Evolutionary conservation across 2,888 invertebrate species (phyloP), one percentile per base, ranked within the genome.

Genomic region (Mongoloraphidia duomilia): DNA sequence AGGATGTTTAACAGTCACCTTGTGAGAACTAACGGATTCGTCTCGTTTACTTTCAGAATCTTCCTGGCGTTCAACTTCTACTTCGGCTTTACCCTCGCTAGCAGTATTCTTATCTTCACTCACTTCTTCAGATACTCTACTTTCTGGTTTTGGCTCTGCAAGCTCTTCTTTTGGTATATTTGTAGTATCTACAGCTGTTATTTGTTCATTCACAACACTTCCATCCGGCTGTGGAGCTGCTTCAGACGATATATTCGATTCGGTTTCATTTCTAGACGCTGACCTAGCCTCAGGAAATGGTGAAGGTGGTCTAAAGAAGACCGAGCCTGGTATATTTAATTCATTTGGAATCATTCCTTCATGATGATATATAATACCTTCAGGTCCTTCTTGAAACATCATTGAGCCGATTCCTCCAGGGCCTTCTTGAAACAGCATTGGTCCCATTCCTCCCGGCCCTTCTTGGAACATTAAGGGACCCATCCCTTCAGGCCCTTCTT

Each of bases 341-440:
- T 26, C 26, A 26, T 26, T 26, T 26, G 26, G 26, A 26, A 26
- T 26, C 26, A 26, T 38, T 38, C 38, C n/a, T 39, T 45, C 40
- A 9, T 45, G n/a, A 45, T 38, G 13, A 42, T 42, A 33, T 13
- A 13, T n/a, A 11, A 44, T 17, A 34, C 26, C 13, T 45, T 52
- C 42, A 35, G 34, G 41, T 38, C 34, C 14, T 39, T 47, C 43
- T 13, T 17, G 37, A 38, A 26, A 14, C 17, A 38, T 26, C 6
- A 26, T 26, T 6, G 26, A 6, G 6, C 26, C 26, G 6, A 26
- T 26, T 26, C 26, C 26, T 26, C 26, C 26, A 26, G 26, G 26
- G 26, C 26, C 26, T 26, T 26, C 26, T 6, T 26, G 26, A 26
- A 26, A 26, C 26, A 26, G 54, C 75, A 73, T 41, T 33, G 10